phyloP scores from a whole-genome alignment of 2,797 vertebrate genomes.

The Sebastes matsubarae region DNA sequence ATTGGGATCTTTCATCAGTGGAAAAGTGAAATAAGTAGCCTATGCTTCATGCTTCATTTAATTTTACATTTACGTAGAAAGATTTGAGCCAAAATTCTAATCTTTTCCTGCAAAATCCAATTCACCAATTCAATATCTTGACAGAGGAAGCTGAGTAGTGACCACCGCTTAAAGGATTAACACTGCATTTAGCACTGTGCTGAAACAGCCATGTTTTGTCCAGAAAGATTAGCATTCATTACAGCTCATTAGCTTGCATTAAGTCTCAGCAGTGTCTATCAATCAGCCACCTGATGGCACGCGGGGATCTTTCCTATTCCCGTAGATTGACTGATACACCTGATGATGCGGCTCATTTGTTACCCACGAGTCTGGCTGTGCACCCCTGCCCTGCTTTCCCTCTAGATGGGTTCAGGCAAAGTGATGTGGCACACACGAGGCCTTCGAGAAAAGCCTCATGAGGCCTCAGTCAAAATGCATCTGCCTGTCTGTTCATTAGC shows the following conservation, averaged over 20 bases:
- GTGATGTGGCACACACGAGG: constrained; percentile 37
- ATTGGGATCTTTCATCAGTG: background rate
- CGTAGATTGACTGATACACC: constrained; percentile 39
- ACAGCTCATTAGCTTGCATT: constrained; percentile 61
- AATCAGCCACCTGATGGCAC: constrained; percentile 40
- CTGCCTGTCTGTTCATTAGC: constrained; percentile 77
- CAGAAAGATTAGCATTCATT: constrained; percentile 74
- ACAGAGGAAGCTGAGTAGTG: constrained; percentile 45
- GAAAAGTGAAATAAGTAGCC: background rate
- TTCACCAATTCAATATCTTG: background rate
- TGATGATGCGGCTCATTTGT: constrained; percentile 52
- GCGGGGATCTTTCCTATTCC: constrained; percentile 3
- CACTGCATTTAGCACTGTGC: constrained; percentile 52
- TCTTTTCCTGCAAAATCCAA: background rate
- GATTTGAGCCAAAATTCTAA: background rate
- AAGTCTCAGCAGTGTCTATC: constrained; percentile 42
- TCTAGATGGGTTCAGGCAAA: constrained; percentile 38
- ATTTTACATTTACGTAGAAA: background rate
- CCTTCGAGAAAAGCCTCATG: constrained; percentile 47
- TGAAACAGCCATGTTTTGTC: constrained; percentile 67
- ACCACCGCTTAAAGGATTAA: constrained; percentile 66
- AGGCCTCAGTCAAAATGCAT: constrained; percentile 66
- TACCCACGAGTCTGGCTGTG: constrained; percentile 21
- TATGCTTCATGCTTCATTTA: background rate
- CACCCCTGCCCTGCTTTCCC: background rate